Evolutionary conservation across 1,140 invertebrate species (phyloP).

Genomic region (Zaprionus kolodkinae): DNA sequence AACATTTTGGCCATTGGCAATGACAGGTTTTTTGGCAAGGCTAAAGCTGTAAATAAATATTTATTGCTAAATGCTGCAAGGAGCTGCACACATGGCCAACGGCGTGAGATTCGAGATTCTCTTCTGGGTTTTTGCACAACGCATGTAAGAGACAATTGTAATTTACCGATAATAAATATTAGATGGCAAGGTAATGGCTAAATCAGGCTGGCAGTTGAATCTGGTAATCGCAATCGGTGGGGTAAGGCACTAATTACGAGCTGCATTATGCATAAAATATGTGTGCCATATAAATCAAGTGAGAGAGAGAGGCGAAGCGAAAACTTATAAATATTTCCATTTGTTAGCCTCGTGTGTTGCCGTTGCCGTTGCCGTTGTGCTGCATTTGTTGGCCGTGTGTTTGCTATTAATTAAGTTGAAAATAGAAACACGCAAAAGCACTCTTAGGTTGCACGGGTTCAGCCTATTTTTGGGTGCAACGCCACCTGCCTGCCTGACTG

Average conservation of each 20-base stretch:
- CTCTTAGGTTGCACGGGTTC: conserved; percentile 58
- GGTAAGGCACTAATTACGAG: conserved; percentile 68
- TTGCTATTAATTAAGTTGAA: conserved; percentile 81
- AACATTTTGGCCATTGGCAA: conserved; percentile 57
- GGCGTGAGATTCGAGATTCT: conserved; percentile 4
- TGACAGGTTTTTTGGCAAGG: conserved; percentile 68
- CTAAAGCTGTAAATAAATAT: conserved; percentile 30
- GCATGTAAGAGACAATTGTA: conserved; percentile 80
- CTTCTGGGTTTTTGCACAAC: no score
- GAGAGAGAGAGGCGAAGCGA: conserved; percentile 58
- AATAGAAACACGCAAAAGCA: conserved; percentile 81
- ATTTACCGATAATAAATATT: conserved; percentile 82
- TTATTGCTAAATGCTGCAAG: not conserved
- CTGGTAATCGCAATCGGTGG: conserved; percentile 16
- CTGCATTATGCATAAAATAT: conserved; percentile 78
- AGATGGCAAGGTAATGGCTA: conserved; percentile 55
- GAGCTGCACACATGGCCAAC: conserved; percentile 3
- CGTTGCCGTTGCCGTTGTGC: conserved; percentile 27
- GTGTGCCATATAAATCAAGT: conserved; percentile 71
- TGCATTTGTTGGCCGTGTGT: conserved; percentile 58
- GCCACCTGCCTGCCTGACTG: conserved; percentile 42
- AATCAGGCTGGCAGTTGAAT: conserved; percentile 38
- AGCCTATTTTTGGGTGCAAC: conserved; percentile 69
- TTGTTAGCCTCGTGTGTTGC: conserved; percentile 15
- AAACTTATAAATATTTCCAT: conserved; percentile 65